Base-by-base conservation (phyloP, 2,888 invertebrate genomes). In the Trilocha varians region DNA sequence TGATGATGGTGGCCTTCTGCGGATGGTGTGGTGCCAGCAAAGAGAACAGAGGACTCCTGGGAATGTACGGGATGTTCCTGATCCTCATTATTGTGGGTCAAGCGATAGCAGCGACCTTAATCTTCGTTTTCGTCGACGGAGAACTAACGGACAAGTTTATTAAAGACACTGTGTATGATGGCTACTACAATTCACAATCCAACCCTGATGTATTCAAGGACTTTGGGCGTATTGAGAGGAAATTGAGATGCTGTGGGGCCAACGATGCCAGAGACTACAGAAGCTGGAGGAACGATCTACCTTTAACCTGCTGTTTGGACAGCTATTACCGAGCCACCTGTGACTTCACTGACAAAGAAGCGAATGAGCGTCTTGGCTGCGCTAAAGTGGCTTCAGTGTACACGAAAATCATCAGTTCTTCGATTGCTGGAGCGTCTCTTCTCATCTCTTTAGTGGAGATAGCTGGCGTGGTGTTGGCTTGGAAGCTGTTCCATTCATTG, bases 361-460 rank as follows among this genome's bases (percentile, higher is more conserved):
- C 85, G 1, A 85, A 85, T 44, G 85, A 85, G 44, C 63, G 84
- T 53, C 53, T 84, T 34, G 85, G 85, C 34, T 85, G 84, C 66
- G 83, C 84, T 49, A 84, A 84, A 64, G 85, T 85, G 43, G 85
- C 85, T 1, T 56, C 84, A n/a, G 85, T 83, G 15, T 85, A 85
- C 49, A 78, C 82, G 0, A 84, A 84, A 59, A 85, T 85, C 40
- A 83, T 85, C 50, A 82, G 80, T 45, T 83, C 84, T 0, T 79
- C 79, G 0, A 68, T 85, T 0, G 84, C 83, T 6, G 84, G 80
- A 11, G 78, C 78, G 32, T 79, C 83, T 0, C 50, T 84, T 8
- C 47, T 85, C 3, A 80, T 84, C 8, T 72, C 76, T 2, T 33
- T 84, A 25, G 49, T 83, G 25, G 83, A 84, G 50, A 73, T 84